Evolutionary conservation across 1,140 invertebrate genomes (phyloP), one percentile per base, ranked within the genome.

Genomic region (Orchestia grillus): DNA sequence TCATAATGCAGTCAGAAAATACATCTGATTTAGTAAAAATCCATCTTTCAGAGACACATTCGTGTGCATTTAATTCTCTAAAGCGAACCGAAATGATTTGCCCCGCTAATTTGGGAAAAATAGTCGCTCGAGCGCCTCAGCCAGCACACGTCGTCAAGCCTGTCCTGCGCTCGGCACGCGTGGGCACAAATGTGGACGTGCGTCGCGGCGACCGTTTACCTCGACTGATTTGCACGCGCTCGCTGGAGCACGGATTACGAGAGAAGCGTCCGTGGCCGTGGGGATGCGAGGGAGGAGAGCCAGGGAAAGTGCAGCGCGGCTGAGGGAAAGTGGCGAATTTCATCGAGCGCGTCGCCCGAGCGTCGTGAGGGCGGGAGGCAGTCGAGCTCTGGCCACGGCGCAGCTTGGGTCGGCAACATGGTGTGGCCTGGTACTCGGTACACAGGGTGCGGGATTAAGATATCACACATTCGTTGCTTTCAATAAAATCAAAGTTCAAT

Each of bases 231-330:
- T 77, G 62, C 62, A 77, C 47, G 47, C 19, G 6, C 47, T 53
- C 28, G 62, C 62, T 15, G 15, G n/a, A 44, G 88, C n/a, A 90
- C n/a, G 41, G 43, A 44, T 28, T 42, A 11, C 41, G 28, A 90
- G 15, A 77, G 62, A 90, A 3, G 88, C 88, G 41, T 90, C 88
- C 88, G 43, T 44, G 43, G n/a, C 41, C 43, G 88, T 44, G 88
- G 88, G 28, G 15, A 28, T 44, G n/a, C 88, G 88, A 42, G 23
- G 88, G 28, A 90, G 88, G 88, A 90, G 88, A 41, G 88, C 88
- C 88, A 90, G 88, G 88, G 88, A 90, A 90, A 90, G 88, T 90
- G 16, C 88, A 41, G 88, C 88, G 28, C 41, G 4, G 41, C 88
- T 42, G 41, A 90, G 88, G 88, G 88, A 90, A 90, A 90, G 88